Base-by-base conservation (phyloP, 2,113 vertebrate genomes). In the Budorcas taxicolor region DNA sequence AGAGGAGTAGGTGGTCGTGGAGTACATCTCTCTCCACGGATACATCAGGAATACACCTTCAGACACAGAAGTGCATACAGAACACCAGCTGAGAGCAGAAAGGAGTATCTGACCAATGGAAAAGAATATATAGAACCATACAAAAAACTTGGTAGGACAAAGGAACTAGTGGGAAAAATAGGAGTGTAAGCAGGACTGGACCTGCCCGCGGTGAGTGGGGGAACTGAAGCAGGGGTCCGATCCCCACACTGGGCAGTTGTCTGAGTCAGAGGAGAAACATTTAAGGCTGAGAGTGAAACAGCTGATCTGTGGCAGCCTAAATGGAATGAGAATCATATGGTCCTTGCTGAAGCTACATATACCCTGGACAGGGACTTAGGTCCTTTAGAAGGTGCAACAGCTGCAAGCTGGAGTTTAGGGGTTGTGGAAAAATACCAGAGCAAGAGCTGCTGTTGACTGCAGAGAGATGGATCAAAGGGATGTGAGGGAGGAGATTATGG, bases 181-280 rank as follows among this genome's bases (percentile, higher is more conserved):
- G 33, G 62, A 67, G 62, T 17, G 16, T n/a, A 19, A n/a, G 4
- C 19, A 67, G 62, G 33, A 19, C 7, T n/a, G 62, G 16, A 64
- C 31, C 62, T 67, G 62, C 62, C 16, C 7, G 2, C 1, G 2
- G 62, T 0, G 3, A 19, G 33, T n/a, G 16, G 33, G 33, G 64
- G 4, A 67, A 67, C 33, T 67, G 64, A 67, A 67, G 64, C 9
- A 19, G 16, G 64, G 64, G 33, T 10, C 33, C 16, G 1, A 1
- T 67, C 33, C 16, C 33, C 33, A 36, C 33, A 36, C 0, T 67
- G 33, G 33, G 64, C 33, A 10, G 8, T 19, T 67, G 64, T 19
- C 64, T 67, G 64, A 67, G 64, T n/a, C 64, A 36, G 64, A 36
- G 64, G 64, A 67, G 64, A 67, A 67, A 19, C 33, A 67, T 19